Base-by-base conservation (phyloP, 2,888 invertebrate species). In the Odiellus spinosus region DNA sequence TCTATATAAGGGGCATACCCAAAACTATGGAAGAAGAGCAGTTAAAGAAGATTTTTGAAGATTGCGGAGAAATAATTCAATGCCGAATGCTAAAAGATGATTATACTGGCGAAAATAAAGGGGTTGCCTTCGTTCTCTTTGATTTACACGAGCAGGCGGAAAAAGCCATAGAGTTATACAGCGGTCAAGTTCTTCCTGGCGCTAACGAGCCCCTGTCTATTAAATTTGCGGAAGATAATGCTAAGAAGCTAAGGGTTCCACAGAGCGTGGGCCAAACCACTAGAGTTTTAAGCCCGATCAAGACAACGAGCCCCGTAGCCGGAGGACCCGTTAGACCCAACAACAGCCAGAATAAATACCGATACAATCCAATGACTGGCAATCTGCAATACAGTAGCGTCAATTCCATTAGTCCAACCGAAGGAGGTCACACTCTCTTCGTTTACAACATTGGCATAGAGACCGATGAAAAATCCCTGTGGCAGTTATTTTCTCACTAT, bases 1-100 rank as follows among this genome's bases (percentile, higher is more conserved):
- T 93, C 47, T 93, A 91, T 68, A 82, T 93, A 51, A 84, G 87
- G 56, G 88, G 90, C 69, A 73, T 91, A 57, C 91, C 91, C 50
- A 56, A 57, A 21, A 55, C 58, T 42, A 63, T 61, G 55, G 59
- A 59, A 17, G 86, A 87, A 62, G 77, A 79, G 41, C 81, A 87
- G 60, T 71, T 91, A 50, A 80, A 85, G 60, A 76, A 79, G 49
- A 75, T 87, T 65, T 91, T 91, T 69, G 78, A 81, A 60, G 79
- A 80, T 64, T 91, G 78, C 67, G 91, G 91, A 32, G 76, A 80
- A 58, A 90, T 91, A 65, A 83, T 91, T 56, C 90, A 91, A 70
- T 83, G 84, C 64, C 85, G 88, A 61, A 80, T 93, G 58, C 72
- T 91, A 57, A 77, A 83, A 58, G 90, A 91, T 63, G 85, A 87